Base-by-base conservation (phyloP, 2,113 vertebrate genomes). In the Anolis sagrei region DNA sequence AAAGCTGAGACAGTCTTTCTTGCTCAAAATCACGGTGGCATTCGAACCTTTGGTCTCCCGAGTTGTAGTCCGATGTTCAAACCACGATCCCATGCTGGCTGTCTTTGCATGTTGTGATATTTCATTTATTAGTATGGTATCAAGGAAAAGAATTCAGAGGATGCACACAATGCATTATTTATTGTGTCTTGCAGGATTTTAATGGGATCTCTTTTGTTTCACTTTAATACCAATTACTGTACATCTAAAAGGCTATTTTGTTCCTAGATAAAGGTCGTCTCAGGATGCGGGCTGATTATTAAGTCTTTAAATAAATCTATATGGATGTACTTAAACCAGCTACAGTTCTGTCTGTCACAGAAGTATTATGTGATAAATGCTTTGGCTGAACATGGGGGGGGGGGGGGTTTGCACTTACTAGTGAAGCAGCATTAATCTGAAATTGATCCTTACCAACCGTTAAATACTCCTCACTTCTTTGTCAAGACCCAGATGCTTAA, bases 381-480 rank as follows among this genome's bases (percentile, higher is more conserved):
- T 72, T 85, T 61, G 68, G 82, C 25, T 88, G 81, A 34, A 90
- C 86, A 44, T 44, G 39, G 39, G 39, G 5, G 39, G 39, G 39
- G 62, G 80, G 39, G 39, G 39, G 62, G 80, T 92, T 92, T 86
- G 92, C 86, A 51, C 88, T 90, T 68, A 81, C 0, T 18, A 62
- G 76, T 79, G 91, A 69, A 90, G 79, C 73, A 88, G 84, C 86
- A 90, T 94, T 95, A 92, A 86, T 91, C 93, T 92, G 88, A 89
- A 96, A 95, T 94, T 92, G 92, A 95, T 95, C 92, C 93, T 92
- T 93, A 87, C 92, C 92, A 61, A 82, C 76, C 66, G 93, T 96
- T 96, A 96, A 97, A 95, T 91, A 95, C 94, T 87, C 88, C 79
- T 87, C 93, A 91, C 85, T 93, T 89, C 93, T 93, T 84, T 94